These are phyloP conservation scores for Ovis aries DNA, from an alignment of 2,113 vertebrate genomes.

Conservation along the genomic window ARS-UI_Ramb_v3.0 NC_056064.1:20872501-20873000, in stretches of 20 bases:
- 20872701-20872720: not conserved
- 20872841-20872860: not conserved
- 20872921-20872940: not conserved
- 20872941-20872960: slow-evolving; percentile 1
- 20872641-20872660: not conserved
- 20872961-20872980: slow-evolving; percentile 26
- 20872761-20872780: not conserved
- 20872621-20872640: not conserved
- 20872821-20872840: not conserved
- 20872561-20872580: not conserved
- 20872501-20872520: not conserved
- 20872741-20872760: not conserved
- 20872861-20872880: not conserved
- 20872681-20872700: not conserved
- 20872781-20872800: not conserved
- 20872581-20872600: not conserved
- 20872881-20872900: slow-evolving; percentile 8
- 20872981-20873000: not conserved
- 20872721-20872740: not conserved
- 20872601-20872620: not conserved
- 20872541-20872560: not conserved
- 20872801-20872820: not conserved
- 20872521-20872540: not conserved
- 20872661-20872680: not conserved
- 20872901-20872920: slow-evolving; percentile 7